Evolutionary conservation across 2,888 invertebrate species (phyloP), one percentile per base, ranked within the genome.

Genomic region (Tanytarsus gracilentus): DNA sequence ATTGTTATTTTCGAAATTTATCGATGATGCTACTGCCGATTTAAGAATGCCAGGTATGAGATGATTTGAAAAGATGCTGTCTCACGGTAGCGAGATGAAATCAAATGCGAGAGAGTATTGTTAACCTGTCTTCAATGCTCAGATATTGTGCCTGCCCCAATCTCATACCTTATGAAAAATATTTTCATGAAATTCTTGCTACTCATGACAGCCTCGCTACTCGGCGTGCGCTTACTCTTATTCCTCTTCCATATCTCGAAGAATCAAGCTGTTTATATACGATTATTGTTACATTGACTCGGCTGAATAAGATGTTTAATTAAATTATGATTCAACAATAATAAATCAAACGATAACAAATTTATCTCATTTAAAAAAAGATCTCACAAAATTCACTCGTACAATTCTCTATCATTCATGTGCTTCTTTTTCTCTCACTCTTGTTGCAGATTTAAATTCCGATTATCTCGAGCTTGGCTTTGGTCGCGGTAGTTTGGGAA

Each of bases 381-480:
- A 11, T 3, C 23, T 36, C 16, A 36, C 36, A 14, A n/a, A 36
- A 36, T 36, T 36, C 36, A n/a, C 36, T 14, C 16, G 7, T 36
- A 6, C 16, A 8, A 14, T 14, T 14, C 16, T 14, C 7, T 5
- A 5, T 4, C 33, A 33, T 2, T 33, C 33, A 5, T 33, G 33
- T 5, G 6, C 33, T 33, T 29, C 5, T 29, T n/a, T 44, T 30
- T 27, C 27, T 55, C 30, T 62, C 52, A 53, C 26, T 14, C 30
- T 48, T 26, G 48, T 67, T 75, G 66, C 82, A 90, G 90, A 90
- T 80, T 77, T 90, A 75, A 90, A 88, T 75, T 82, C 89, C 65
- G 90, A 90, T 69, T 91, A 90, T 76, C 78, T 90, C 76, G 90
- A 90, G 77, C 83, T 86, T 81, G 82, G 86, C 60, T 90, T 88